These are phyloP conservation scores for Mythimna vitellina DNA, from an alignment of 2,888 invertebrate species.

Conservation along the genomic window DNA sequence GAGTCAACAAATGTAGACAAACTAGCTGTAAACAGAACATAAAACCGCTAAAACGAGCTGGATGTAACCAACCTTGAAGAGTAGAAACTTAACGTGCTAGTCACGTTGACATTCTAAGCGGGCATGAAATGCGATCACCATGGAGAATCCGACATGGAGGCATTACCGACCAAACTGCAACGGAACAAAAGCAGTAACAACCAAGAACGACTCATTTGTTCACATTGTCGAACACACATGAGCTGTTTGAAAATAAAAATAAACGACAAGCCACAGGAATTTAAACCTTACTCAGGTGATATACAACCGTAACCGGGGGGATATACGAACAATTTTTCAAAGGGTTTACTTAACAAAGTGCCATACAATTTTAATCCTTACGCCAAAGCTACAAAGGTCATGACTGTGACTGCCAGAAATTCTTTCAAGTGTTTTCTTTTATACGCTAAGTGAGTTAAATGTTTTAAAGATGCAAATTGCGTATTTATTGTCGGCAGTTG, in stretches of 20 bases:
- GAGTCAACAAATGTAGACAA: slow-evolving; percentile 18
- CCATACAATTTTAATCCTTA: slow-evolving; percentile 35
- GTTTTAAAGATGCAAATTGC: slow-evolving; percentile 57
- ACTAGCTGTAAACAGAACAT: slow-evolving; percentile 37
- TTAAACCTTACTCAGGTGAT: slow-evolving; percentile 18
- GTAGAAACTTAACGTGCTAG: slow-evolving; percentile 50
- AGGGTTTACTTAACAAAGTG: slow-evolving; percentile 1
- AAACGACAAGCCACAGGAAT: slow-evolving; percentile 6
- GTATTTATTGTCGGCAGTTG: slow-evolving; percentile 53
- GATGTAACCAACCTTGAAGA: slow-evolving; percentile 57
- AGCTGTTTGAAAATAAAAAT: slow-evolving; percentile 19
- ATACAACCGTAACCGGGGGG: not conserved
- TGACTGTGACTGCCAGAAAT: slow-evolving; percentile 1
- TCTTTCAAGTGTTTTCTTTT: slow-evolving; percentile 41
- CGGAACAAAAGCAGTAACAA: slow-evolving; percentile 55
- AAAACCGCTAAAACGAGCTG: slow-evolving; percentile 28
- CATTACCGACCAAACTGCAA: slow-evolving; percentile 47
- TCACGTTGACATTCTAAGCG: slow-evolving; percentile 54
- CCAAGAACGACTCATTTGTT: slow-evolving; percentile 50
- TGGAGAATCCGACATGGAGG: slow-evolving; percentile 48
- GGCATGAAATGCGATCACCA: slow-evolving; percentile 57
- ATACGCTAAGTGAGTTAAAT: slow-evolving; percentile 45
- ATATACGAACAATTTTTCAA: not conserved
- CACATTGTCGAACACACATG: slow-evolving; percentile 34
- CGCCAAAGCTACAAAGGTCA: slow-evolving; percentile 1